Percentiles rank a stretch among this genome's conserved stretches.
These are phyloP conservation scores for Lanistes nyassanus DNA, from an alignment of 1,140 invertebrate species.

Conservation along the genomic window DNA sequence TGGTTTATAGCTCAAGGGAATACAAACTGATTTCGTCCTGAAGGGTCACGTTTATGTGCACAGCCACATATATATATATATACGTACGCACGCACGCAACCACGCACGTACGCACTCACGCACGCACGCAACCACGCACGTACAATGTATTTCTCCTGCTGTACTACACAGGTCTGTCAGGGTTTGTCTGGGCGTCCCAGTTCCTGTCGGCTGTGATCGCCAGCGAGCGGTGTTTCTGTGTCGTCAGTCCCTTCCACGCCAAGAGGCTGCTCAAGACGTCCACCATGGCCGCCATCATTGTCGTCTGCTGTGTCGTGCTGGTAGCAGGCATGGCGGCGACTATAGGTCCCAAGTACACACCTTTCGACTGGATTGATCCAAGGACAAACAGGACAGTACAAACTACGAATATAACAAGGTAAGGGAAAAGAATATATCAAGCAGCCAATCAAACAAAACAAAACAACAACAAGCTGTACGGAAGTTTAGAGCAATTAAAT, in stretches of 20 bases:
- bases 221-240: constrained; percentile 22
- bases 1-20: no score
- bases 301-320: not conserved
- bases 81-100: no score
- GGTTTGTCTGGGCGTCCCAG: not conserved
- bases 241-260: constrained; percentile 15
- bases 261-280: constrained; percentile 6
- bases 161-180: not conserved
- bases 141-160: no score
- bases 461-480: no score
- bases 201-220: constrained; percentile 12
- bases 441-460: no score
- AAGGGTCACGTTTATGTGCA: no score
- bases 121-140: no score
- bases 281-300: constrained; percentile 7
- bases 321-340: not conserved
- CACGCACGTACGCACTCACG: no score
- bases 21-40: no score
- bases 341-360: not conserved
- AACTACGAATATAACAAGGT: not conserved
- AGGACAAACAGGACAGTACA: not conserved
- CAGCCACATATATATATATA: no score
- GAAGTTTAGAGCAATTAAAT: no score
- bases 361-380: not conserved
- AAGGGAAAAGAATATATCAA: not conserved